Evolutionary conservation across 2,888 invertebrate species (phyloP), one percentile per base, ranked within the genome.

Genomic region (Arctia plantaginis): DNA sequence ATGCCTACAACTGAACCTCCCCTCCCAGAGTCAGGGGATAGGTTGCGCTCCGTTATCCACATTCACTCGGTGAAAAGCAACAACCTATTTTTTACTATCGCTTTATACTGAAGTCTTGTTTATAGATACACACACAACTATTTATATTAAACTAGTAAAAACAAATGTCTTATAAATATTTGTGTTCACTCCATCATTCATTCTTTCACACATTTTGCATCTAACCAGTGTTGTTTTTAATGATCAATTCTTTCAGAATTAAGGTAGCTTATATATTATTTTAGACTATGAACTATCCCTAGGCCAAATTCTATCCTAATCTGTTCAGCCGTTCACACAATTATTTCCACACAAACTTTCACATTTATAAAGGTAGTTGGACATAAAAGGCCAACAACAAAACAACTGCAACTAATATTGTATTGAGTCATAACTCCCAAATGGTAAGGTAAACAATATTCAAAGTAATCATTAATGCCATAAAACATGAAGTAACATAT

Each of bases 401-500:
- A 30, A 30, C 23, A 62, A 18, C 55, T 55, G 7, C 10, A 30
- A 8, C n/a, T 7, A 62, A 30, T 18, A 30, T 30, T 62, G 18
- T 7, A 30, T 62, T 18, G 18, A 30, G 18, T 30, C 18, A 4
- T 62, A 62, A 62, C 62, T 62, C 3, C 44, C 30, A 27, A 68
- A 72, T 64, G 20, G 72, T 23, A 62, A 27, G 35, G 35, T 47
- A 30, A 72, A 62, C 59, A 44, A 62, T 68, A 64, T 39, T 67
- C 47, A 44, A 44, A 23, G 33, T 13, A 13, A 67, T 73, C 75
- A 55, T 71, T 69, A 74, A 74, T 70, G 74, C 35, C 44, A 33
- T 20, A 74, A n/a, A 44, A 23, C 73, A 75, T 55, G 51, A 15
- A 33, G 74, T 73, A 72, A 64, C 35, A 47, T 67, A n/a, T 73